phyloP scores from a whole-genome alignment of 2,113 vertebrate species.

The Tylochromis polylepis region DNA sequence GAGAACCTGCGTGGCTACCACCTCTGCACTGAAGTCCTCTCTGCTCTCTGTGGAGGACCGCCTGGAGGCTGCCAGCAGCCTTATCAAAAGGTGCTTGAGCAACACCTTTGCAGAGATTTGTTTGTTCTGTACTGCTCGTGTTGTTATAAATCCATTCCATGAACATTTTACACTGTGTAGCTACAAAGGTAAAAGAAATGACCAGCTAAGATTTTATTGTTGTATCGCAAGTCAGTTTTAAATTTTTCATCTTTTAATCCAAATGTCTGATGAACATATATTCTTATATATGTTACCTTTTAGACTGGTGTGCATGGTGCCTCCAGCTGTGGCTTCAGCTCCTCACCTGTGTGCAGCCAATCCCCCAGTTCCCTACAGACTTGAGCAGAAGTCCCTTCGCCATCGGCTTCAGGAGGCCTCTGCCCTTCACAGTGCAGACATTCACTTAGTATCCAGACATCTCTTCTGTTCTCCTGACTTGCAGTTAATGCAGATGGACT shows the following conservation, averaged over 20 bases:
- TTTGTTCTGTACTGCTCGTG: neutral
- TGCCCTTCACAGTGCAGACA: conserved; percentile 70
- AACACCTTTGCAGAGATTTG: neutral
- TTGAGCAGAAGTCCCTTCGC: conserved; percentile 74
- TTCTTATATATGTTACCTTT: neutral
- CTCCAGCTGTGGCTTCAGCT: conserved; percentile 81
- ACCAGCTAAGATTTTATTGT: neutral
- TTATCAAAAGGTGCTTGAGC: conserved; percentile 72
- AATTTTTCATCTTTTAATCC: neutral
- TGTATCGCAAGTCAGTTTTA: neutral
- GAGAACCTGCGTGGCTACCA: conserved; percentile 51
- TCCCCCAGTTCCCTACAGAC: conserved; percentile 78
- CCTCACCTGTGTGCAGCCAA: conserved; percentile 80
- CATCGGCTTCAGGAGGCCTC: conserved; percentile 70
- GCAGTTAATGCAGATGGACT: conserved; percentile 89
- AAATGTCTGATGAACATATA: neutral
- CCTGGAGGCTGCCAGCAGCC: conserved; percentile 53
- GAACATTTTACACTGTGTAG: neutral
- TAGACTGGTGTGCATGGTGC: conserved; percentile 83
- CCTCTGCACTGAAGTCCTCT: conserved; percentile 65
- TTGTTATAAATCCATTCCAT: neutral
- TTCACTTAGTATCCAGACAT: conserved; percentile 70
- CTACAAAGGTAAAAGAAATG: neutral
- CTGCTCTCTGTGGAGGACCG: conserved; percentile 66
- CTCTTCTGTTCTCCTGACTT: conserved; percentile 82